Base-by-base conservation (phyloP, 2,797 vertebrate genomes). In the Eleutherodactylus coqui region DNA sequence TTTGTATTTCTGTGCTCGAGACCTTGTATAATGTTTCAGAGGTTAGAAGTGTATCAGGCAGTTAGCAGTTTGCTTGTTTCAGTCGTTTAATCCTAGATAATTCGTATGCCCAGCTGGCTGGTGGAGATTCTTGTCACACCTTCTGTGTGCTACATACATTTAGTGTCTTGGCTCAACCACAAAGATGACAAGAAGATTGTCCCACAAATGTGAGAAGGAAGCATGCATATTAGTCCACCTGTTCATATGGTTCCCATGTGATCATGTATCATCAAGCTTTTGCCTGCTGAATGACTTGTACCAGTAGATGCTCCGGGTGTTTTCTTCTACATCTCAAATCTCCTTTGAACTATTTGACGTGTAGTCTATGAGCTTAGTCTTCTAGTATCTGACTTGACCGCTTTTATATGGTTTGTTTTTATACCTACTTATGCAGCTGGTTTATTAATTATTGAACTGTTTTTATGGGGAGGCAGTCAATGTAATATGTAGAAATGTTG, bases 61-160 rank as follows among this genome's bases (percentile, higher is more conserved):
- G 45, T 47, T 55, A 51, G 75, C 32, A 77, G 77, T 79, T 79
- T 64, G 24, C 60, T 79, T 60, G 34, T 24, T 60, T 79, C 76
- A 79, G n/a, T 41, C 24, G 14, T 64, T 64, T 79, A 79, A 79
- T 64, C 78, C 55, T 29, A 79, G 78, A 64, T 79, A 79, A 79
- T 79, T 47, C 38, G 64, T 64, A 16, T 64, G 58, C 58, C 38
- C 78, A 79, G 78, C 75, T 76, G 75, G 75, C 75, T 51, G 47
- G 27, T 76, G 58, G 58, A 45, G n/a, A 79, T 45, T 60, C 38
- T 62, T 64, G 43, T 43, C 38, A 47, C 55, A 79, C 78, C 78
- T 79, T 79, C 38, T 79, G 13, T 64, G 27, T 32, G 41, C 58
- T 79, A 10, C 41, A 79, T 79, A 62, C 53, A 60, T 79, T 79